Percentiles rank a stretch among this genome's conserved stretches.
phyloP scores from a whole-genome alignment of 2,113 vertebrate genomes.

The Mastomys coucha region DNA sequence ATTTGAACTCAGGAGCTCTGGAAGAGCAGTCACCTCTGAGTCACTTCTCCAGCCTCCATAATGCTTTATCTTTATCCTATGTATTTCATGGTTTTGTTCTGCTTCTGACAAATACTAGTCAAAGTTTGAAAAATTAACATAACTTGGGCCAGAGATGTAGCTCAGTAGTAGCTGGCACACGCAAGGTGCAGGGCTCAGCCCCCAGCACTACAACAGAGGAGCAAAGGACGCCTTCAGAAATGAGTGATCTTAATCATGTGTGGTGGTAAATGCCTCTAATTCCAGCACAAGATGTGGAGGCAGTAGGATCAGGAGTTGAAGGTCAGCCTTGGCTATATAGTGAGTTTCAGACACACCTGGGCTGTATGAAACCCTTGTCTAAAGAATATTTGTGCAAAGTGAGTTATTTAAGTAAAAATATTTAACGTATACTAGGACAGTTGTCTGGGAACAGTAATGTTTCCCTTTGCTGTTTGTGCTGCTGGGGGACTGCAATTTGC shows the following conservation, averaged over 20 bases:
- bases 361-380: neutral
- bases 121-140: slow-evolving; percentile 6
- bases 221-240: neutral
- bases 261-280: neutral
- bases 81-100: slow-evolving; percentile 7
- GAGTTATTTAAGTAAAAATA: slow-evolving; percentile 35
- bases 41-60: neutral
- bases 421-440: neutral
- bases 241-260: too few relatives aligned
- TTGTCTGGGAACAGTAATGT: neutral
- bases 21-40: too few relatives aligned
- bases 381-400: neutral
- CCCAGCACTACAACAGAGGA: neutral
- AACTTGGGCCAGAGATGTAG: neutral
- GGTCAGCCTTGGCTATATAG: neutral
- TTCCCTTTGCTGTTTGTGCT: neutral
- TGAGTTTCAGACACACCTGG: neutral
- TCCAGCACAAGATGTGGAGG: neutral
- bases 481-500: neutral
- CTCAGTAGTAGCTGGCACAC: neutral
- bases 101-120: slow-evolving; percentile 46
- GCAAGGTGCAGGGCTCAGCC: neutral
- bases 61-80: too few relatives aligned
- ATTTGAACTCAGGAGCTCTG: too few relatives aligned
- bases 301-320: neutral